Base-by-base conservation (phyloP, 2,113 vertebrate genomes). In the Campylorhamphus procurvoides region DNA sequence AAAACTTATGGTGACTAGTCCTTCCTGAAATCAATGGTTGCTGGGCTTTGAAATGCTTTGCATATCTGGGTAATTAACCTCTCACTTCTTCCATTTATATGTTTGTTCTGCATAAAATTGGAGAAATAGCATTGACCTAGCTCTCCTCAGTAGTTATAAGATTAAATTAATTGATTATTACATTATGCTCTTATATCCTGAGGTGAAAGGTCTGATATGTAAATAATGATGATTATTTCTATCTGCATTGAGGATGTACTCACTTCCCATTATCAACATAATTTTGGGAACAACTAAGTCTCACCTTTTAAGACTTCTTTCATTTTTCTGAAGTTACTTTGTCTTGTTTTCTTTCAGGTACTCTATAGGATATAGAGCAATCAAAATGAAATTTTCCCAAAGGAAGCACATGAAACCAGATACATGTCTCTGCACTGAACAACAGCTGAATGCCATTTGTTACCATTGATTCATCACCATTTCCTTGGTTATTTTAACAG, bases 1-100 rank as follows among this genome's bases (percentile, higher is more conserved):
- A 85, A 46, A 91, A 74, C 2, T 50, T 28, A 46, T 0, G 3
- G 50, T 1, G 2, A n/a, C 0, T 2, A 44, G 3, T 18, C 16
- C 8, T 24, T 88, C 42, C 46, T 88, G 72, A 88, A 92, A 88
- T 84, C 75, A 58, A 2, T 33, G 47, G 23, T 9, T 79, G 6
- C 42, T 46, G 60, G 31, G 25, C 46, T 53, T 69, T 79, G 58
- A 52, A 90, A 69, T 55, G 31, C 19, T 37, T 80, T 44, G 15
- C 3, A 14, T 80, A 58, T 66, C 25, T 66, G 46, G 15, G 27
- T 39, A 76, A 76, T 53, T 25, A 82, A 83, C n/a, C 8, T 49
- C 68, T 84, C 35, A 37, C 5, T 81, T 95, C 39, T 64, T 82
- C 37, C 28, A 46, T 64, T 59, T 52, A 59, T 49, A 6, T 53